These are phyloP conservation scores for Phenganax marumi DNA, from an alignment of 92 coral and sea anemone genomes.

Conservation along the genomic window DNA sequence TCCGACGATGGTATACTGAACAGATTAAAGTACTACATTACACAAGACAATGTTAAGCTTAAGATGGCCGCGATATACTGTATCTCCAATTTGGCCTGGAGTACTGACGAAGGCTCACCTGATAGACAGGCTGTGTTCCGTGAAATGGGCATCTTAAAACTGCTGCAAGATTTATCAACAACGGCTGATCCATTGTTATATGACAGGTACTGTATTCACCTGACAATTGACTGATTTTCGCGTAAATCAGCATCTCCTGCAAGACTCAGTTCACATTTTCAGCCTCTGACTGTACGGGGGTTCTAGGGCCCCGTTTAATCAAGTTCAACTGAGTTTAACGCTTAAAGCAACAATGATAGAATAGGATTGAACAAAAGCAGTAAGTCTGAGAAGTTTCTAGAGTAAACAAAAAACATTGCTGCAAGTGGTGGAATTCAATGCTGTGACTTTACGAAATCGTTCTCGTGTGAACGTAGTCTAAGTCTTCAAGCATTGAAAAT, in stretches of 20 bases:
- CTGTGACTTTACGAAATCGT: too few relatives aligned
- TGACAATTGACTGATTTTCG: not conserved
- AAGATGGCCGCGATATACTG: constrained; percentile 96
- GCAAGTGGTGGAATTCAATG: too few relatives aligned
- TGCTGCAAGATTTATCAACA: constrained; percentile 81
- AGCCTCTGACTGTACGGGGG: too few relatives aligned
- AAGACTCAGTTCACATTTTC: too few relatives aligned
- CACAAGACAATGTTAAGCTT: constrained; percentile 93
- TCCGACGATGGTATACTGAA: constrained; percentile 73
- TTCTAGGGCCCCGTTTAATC: too few relatives aligned
- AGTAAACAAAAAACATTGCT: too few relatives aligned
- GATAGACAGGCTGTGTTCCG: constrained; percentile 85
- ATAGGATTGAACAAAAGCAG: too few relatives aligned
- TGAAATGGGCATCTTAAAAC: constrained; percentile 89
- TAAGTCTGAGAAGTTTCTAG: too few relatives aligned
- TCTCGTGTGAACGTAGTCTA: too few relatives aligned
- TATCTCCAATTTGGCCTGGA: constrained; percentile 96
- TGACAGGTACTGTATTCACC: constrained; percentile 66
- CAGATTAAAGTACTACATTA: constrained; percentile 85
- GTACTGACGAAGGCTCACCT: constrained; percentile 83
- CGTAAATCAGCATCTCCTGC: not conserved
- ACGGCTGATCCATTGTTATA: constrained; percentile 82
- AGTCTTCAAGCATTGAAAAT: not conserved
- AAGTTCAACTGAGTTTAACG: too few relatives aligned
- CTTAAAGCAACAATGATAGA: too few relatives aligned